Conservation (phyloP, 2,113 vertebrate species). For the Lamprotornis superbus region DNA sequence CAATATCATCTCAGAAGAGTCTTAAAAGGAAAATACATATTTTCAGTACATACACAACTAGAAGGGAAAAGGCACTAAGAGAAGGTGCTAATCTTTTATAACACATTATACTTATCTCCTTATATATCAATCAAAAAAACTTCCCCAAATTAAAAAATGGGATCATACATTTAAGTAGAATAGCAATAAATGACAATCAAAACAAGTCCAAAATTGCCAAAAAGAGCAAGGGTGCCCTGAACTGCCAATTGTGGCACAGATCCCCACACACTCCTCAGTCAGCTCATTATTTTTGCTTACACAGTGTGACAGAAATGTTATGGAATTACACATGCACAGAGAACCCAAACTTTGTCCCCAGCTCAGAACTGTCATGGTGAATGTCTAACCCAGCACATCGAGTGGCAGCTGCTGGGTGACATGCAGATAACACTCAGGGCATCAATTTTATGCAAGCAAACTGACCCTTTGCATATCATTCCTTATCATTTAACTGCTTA, state of each 20-base stretch:
- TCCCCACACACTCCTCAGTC: neutral
- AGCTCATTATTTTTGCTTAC: conserved; percentile 45
- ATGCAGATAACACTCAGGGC: neutral
- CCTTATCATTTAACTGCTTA: neutral
- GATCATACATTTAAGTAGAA: neutral
- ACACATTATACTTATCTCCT: neutral
- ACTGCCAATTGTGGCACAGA: neutral
- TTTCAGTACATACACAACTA: neutral
- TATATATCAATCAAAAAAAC: neutral
- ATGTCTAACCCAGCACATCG: neutral
- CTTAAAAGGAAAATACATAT: neutral
- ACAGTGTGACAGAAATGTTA: conserved; percentile 30
- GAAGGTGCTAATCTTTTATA: neutral
- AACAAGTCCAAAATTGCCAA: neutral
- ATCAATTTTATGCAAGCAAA: neutral
- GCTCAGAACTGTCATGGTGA: neutral
- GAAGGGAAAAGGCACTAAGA: neutral
- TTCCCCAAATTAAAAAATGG: neutral
- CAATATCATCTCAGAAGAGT: neutral
- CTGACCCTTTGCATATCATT: neutral
- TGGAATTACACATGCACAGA: conserved; percentile 17
- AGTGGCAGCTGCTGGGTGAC: conserved; percentile 23
- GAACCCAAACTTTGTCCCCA: conserved; percentile 27
- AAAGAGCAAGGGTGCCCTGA: neutral
- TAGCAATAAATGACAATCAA: neutral